Base-by-base conservation (phyloP, 2,113 vertebrate species). In the Pollachius pollachius region DNA sequence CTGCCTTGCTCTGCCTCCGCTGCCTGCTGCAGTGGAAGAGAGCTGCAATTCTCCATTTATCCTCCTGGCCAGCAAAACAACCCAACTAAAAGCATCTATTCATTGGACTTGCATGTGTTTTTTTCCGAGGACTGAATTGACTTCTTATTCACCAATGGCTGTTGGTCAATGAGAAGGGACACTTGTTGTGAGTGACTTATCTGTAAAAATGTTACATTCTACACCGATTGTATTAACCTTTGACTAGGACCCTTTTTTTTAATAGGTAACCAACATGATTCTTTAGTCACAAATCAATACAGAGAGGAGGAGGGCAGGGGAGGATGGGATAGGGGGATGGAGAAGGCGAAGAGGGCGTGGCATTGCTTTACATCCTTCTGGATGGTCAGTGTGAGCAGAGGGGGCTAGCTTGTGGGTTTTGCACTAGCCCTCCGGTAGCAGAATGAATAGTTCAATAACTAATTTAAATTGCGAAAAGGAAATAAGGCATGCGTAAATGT, bases 161-260 rank as follows among this genome's bases (percentile, higher is more conserved):
- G 41, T 48, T 48, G 41, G 41, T 9, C 8, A 13, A 13, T 13
- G 4, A 16, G 54, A 57, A 5, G 93, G 93, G 94, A 92, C 94
- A 93, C 92, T 96, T 95, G 94, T 95, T 95, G 94, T 98, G 94
- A 97, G 96, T 95, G 94, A 94, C 93, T 96, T 95, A 96, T 95
- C 95, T 96, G 94, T 96, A 95, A 95, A 98, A 96, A 94, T 95
- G 93, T 94, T 95, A 95, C 95, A 95, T 95, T 97, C 92, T 93
- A 92, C 89, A 94, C 90, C 93, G 90, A 95, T 97, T 97, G 96
- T 95, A 95, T 96, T 95, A 97, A 96, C 95, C 95, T 96, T 94
- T 96, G 94, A 91, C 94, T 95, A 89, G 90, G 92, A 85, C 84
- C 75, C 72, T 79, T 69, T 62, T 78, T 73, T 77, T 87, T 87